Evolutionary conservation across 2,888 invertebrate genomes (phyloP).

Genomic region (Azorinus chamasolen): DNA sequence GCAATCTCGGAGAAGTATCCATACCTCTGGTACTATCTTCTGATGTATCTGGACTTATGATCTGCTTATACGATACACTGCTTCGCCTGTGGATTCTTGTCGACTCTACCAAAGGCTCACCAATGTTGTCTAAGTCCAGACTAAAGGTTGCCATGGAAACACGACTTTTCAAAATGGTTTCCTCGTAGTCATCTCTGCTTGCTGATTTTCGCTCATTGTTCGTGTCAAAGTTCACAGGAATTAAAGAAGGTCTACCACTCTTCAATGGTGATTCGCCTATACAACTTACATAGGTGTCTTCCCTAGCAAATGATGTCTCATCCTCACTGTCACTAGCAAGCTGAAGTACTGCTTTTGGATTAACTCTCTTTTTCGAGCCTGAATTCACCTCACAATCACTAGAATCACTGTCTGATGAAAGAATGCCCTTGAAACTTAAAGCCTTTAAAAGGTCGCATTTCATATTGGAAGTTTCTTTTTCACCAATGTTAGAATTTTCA

Average conservation of each 20-base stretch:
- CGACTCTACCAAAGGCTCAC: slow-evolving; percentile 74
- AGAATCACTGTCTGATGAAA: slow-evolving; percentile 57
- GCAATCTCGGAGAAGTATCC: too few species aligned
- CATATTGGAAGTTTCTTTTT: too few species aligned
- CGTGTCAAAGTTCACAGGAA: not conserved
- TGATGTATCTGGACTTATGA: slow-evolving; percentile 6
- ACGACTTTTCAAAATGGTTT: slow-evolving; percentile 37
- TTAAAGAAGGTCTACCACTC: not conserved
- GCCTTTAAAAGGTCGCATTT: too few species aligned
- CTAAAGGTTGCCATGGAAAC: slow-evolving; percentile 40
- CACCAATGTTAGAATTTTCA: too few species aligned
- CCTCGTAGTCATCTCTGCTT: slow-evolving; percentile 28
- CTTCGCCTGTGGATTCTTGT: slow-evolving; percentile 74
- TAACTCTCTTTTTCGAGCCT: not conserved
- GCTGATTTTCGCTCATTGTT: not conserved
- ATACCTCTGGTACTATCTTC: too few species aligned
- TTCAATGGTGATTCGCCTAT: slow-evolving; percentile 30
- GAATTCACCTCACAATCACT: slow-evolving; percentile 10
- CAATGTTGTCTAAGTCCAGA: slow-evolving; percentile 63
- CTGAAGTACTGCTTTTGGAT: not conserved
- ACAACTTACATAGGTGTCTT: slow-evolving; percentile 40
- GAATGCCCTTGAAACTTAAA: slow-evolving; percentile 19
- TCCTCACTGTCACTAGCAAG: slow-evolving; percentile 51
- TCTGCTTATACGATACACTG: slow-evolving; percentile 55
- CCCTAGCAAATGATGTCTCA: not conserved